Percentiles rank a stretch among this genome's conserved stretches.
phyloP scores from a whole-genome alignment of 23 tunicate species.

The Halocynthia aurantium region DNA sequence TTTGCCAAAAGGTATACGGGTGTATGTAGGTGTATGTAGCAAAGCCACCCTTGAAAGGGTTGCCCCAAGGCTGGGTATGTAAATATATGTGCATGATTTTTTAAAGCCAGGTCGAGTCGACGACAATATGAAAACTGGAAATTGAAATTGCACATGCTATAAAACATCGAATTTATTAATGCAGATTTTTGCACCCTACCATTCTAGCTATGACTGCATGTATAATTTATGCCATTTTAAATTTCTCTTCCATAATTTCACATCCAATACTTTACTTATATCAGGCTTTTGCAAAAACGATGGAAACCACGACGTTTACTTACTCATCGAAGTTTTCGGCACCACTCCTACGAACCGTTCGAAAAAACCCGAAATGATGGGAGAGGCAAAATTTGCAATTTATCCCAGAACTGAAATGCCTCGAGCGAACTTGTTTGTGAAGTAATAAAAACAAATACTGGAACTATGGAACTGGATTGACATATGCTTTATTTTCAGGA shows the following conservation, averaged over 20 bases:
- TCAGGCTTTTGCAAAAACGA: constrained; percentile 89
- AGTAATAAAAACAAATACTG: constrained; percentile 25
- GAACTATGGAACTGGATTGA: neutral
- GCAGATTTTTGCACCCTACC: neutral
- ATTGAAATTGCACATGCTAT: no score
- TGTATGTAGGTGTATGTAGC: no score
- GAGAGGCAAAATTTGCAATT: constrained; percentile 78
- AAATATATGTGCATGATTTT: neutral
- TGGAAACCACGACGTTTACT: constrained; percentile 70
- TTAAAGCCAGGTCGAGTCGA: no score
- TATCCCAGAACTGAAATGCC: constrained; percentile 82
- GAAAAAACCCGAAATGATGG: constrained; percentile 29
- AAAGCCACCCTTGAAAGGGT: neutral
- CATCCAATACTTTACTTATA: neutral
- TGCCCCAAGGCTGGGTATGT: neutral
- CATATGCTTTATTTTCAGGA: constrained; percentile 23
- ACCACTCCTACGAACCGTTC: neutral
- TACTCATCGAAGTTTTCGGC: constrained; percentile 55
- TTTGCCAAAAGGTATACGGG: constrained; percentile 54
- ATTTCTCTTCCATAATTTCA: neutral
- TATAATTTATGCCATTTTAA: neutral
- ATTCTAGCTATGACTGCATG: neutral
- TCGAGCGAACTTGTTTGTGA: constrained; percentile 55
- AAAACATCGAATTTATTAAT: no score
- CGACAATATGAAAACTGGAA: no score